Evolutionary conservation across 2,888 invertebrate species (phyloP).

Genomic region (Drosophila silvestris): DNA sequence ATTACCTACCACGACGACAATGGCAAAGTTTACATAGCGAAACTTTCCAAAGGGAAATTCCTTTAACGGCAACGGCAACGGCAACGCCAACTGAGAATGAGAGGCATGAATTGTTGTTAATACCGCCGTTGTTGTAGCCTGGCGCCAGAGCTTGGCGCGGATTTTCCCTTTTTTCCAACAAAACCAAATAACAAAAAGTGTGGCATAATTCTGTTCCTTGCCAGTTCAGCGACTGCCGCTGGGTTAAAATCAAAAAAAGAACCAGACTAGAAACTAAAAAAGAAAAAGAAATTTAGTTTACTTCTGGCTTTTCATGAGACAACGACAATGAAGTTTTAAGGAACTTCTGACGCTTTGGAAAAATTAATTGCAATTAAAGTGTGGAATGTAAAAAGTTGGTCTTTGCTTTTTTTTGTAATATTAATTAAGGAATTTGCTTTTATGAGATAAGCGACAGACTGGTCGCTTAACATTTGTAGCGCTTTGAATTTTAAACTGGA

Average conservation of each 20-base stretch:
- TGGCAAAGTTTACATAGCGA: conserved; percentile 77
- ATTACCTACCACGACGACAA: conserved; percentile 72
- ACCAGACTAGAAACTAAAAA: conserved; percentile 20
- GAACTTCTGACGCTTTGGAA: conserved; percentile 54
- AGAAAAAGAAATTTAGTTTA: conserved; percentile 44
- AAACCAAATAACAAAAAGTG: conserved; percentile 26
- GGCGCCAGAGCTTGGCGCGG: conserved; percentile 61
- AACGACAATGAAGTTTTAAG: conserved; percentile 65
- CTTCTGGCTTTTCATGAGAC: conserved; percentile 64
- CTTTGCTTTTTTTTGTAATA: conserved; percentile 30
- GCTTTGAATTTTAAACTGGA: not conserved
- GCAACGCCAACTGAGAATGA: conserved; percentile 53
- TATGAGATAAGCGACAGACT: not conserved
- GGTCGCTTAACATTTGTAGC: not conserved
- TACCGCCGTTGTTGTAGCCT: conserved; percentile 44
- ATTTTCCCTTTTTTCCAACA: conserved; percentile 50
- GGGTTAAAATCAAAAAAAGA: conserved; percentile 22
- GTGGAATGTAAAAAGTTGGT: conserved; percentile 46
- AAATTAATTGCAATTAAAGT: conserved; percentile 74
- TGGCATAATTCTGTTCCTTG: conserved; percentile 63
- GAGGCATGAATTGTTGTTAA: conserved; percentile 78
- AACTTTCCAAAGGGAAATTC: conserved; percentile 75
- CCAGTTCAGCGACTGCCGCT: conserved; percentile 55
- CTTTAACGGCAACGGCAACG: conserved; percentile 53
- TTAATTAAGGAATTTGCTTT: conserved; percentile 40